Conservation (phyloP, 2,113 vertebrate genomes). For the Indicator maculatus region DNA sequence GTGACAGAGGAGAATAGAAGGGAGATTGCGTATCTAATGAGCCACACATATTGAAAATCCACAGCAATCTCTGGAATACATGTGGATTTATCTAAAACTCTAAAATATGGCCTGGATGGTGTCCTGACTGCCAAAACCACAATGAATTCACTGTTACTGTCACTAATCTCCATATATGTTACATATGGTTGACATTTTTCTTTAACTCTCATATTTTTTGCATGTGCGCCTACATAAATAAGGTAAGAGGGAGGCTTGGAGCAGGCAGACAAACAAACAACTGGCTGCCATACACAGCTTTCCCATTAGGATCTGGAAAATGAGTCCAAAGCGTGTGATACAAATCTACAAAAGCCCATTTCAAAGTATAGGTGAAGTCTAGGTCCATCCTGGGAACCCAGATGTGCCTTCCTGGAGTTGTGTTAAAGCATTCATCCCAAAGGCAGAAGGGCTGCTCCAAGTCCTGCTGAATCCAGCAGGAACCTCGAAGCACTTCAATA, state of each 20-base stretch:
- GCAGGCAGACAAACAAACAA: conserved; percentile 67
- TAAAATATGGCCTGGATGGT: conserved; percentile 63
- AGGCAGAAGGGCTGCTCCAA: background rate
- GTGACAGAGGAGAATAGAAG: conserved; percentile 66
- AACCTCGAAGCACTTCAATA: background rate
- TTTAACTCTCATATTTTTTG: conserved; percentile 61
- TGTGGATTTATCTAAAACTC: conserved; percentile 60
- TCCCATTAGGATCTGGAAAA: conserved; percentile 39
- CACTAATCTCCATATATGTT: conserved; percentile 62
- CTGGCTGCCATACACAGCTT: conserved; percentile 21
- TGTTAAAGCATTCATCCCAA: background rate
- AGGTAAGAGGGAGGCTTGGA: conserved; percentile 42
- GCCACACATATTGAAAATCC: conserved; percentile 56
- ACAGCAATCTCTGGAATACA: conserved; percentile 67
- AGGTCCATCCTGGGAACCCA: background rate
- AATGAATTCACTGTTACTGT: conserved; percentile 62
- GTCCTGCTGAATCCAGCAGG: background rate
- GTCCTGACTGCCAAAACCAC: conserved; percentile 66
- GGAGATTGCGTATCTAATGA: conserved; percentile 68
- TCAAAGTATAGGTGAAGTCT: background rate
- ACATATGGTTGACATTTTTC: conserved; percentile 66
- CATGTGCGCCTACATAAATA: conserved; percentile 54
- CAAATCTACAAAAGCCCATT: conserved; percentile 2
- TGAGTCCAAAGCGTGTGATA: background rate
- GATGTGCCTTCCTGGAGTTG: background rate